Conservation (phyloP, 2,113 vertebrate genomes). For the Macaca mulatta region DNA sequence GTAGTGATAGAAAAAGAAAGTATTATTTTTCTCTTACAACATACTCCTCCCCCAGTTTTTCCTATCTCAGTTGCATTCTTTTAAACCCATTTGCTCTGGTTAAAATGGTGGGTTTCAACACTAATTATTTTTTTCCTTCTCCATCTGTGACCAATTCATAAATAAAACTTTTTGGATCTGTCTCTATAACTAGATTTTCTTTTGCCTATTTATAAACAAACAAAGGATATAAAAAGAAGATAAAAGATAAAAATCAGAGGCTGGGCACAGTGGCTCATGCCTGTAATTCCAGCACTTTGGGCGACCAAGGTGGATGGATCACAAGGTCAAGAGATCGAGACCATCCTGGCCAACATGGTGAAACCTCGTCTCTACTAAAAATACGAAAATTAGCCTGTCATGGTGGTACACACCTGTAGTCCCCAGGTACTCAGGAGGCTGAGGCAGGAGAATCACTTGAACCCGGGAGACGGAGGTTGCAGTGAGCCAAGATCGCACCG, state of each 20-base stretch:
- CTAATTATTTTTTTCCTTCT: background rate
- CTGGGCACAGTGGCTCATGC: too few relatives aligned
- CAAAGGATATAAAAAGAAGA: background rate
- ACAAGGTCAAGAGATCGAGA: too few relatives aligned
- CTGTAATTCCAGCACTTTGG: too few relatives aligned
- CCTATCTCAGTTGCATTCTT: background rate
- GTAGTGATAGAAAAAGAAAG: background rate
- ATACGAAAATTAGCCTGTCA: too few relatives aligned
- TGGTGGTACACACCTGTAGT: too few relatives aligned
- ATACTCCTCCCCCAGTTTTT: background rate
- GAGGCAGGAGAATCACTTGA: too few relatives aligned
- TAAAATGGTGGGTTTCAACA: background rate
- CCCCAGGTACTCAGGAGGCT: too few relatives aligned
- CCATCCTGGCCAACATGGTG: too few relatives aligned
- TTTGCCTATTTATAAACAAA: background rate
- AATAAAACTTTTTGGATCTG: background rate
- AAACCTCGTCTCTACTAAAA: too few relatives aligned
- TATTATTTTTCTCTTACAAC: background rate
- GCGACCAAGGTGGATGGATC: too few relatives aligned
- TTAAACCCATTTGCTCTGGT: background rate
- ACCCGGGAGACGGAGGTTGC: too few relatives aligned
- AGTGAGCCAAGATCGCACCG: too few relatives aligned
- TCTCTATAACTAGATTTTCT: constrained; percentile 6
- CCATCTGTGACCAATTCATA: background rate
- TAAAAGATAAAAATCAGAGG: background rate